A percentile compares a stretch with the other conserved stretches of the same genome.
These are phyloP conservation scores for Onychomys arenicola DNA, from an alignment of 2,797 vertebrate species.

Conservation along the genomic window DNA sequence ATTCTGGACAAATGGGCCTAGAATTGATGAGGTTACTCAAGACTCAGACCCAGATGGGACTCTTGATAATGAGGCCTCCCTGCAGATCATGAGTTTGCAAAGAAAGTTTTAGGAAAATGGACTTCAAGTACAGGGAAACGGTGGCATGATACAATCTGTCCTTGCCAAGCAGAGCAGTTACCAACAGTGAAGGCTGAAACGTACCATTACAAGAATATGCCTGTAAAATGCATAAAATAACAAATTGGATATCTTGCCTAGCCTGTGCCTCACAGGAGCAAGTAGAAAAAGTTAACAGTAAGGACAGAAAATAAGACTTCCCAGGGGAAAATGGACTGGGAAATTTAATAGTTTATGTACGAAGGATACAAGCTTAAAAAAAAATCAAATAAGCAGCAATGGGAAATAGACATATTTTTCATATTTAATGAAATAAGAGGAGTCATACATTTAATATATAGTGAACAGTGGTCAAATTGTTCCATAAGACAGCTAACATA, in stretches of 20 bases:
- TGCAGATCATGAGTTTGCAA: background rate
- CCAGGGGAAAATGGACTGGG: background rate
- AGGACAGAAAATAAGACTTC: constrained; percentile 39
- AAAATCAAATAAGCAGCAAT: background rate
- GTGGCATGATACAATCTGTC: background rate
- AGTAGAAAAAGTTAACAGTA: constrained; percentile 38
- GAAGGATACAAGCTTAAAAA: background rate
- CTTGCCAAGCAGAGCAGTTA: constrained; percentile 7
- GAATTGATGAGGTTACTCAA: background rate
- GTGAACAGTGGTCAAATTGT: background rate
- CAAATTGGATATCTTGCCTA: background rate
- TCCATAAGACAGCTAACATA: background rate
- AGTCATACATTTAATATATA: background rate
- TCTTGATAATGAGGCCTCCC: background rate
- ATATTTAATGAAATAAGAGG: background rate
- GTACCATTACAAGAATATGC: background rate
- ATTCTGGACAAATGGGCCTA: background rate
- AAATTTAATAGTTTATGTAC: constrained; percentile 19
- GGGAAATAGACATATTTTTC: background rate
- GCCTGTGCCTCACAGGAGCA: background rate
- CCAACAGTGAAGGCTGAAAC: background rate
- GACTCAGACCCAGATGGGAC: background rate
- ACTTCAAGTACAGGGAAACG: background rate
- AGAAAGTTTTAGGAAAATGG: constrained; percentile 34
- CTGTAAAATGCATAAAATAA: background rate